These are phyloP conservation scores for Enteromius mattozi DNA, from an alignment of 2,797 vertebrate genomes.

Conservation along the genomic window DNA sequence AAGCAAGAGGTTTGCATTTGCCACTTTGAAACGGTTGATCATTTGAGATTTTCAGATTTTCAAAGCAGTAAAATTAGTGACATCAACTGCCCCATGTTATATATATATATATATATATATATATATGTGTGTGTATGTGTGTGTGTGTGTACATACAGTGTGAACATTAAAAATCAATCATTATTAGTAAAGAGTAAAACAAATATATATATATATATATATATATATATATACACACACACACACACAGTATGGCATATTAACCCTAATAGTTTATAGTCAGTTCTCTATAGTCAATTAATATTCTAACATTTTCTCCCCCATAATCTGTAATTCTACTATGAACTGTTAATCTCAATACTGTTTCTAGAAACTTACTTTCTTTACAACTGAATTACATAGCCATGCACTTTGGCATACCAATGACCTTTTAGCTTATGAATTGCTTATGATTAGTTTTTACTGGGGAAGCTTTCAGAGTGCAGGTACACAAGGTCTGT, in stretches of 20 bases:
- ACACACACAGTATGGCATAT: no score
- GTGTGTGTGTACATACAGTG: no score
- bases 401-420: neutral
- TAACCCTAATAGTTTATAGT: no score
- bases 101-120: neutral
- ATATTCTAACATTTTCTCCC: no score
- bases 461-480: conserved; percentile 1
- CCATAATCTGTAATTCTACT: neutral
- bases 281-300: neutral
- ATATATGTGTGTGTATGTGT: no score
- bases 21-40: neutral
- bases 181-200: no score
- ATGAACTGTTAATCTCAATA: neutral
- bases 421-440: neutral
- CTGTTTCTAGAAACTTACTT: neutral
- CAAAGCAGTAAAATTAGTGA: neutral
- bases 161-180: no score
- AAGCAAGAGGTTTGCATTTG: neutral
- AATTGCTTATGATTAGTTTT: neutral
- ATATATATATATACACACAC: no score
- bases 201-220: no score
- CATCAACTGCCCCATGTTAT: neutral
- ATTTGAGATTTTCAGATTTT: neutral
- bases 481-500: neutral
- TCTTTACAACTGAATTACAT: neutral